Conservation (phyloP, 30 jellyfish, hydroid and myxozoan species). For the Mastigias papua region DNA sequence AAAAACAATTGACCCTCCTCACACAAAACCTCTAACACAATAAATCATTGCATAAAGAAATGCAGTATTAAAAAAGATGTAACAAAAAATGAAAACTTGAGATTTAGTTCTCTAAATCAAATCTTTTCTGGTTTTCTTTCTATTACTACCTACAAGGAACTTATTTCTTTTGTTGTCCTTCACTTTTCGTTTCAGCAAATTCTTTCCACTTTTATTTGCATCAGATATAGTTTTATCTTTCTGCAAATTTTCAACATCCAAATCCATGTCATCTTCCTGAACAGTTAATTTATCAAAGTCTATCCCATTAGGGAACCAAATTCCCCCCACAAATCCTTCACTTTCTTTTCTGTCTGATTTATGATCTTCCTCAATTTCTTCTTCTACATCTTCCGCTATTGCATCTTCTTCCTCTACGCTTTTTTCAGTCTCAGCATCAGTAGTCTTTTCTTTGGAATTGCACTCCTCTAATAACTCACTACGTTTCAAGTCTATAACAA, state of each 20-base stretch:
- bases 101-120: no score
- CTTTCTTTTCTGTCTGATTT: constrained; percentile 4
- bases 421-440: constrained; percentile 9
- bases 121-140: constrained; percentile 33
- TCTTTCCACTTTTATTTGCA: neutral
- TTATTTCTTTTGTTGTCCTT: constrained; percentile 42
- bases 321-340: constrained; percentile 44
- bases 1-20: no score
- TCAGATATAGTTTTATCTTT: neutral
- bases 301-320: constrained; percentile 31
- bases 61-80: no score
- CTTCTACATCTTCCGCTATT: constrained; percentile 13
- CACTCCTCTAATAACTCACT: neutral
- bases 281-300: neutral
- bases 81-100: no score
- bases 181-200: constrained; percentile 35
- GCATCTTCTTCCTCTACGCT: neutral
- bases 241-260: neutral
- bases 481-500: neutral
- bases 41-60: no score
- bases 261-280: constrained; percentile 11
- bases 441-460: neutral
- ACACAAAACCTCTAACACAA: no score
- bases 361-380: neutral
- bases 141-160: neutral